These are phyloP conservation scores for Sminthurinus aureus DNA, from an alignment of 2,888 invertebrate genomes.

Conservation along the genomic window DNA sequence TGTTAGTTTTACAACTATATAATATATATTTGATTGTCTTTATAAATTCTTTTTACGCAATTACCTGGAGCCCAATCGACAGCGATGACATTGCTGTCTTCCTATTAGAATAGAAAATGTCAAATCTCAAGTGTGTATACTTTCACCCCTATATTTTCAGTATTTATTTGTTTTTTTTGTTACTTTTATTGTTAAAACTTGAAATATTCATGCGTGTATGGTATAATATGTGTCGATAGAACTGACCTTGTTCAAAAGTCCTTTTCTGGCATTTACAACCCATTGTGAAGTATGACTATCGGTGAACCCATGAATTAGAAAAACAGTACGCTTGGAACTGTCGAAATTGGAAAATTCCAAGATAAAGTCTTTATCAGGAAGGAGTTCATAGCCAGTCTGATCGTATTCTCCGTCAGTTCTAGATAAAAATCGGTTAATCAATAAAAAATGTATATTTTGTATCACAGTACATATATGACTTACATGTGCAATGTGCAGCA, in stretches of 20 bases:
- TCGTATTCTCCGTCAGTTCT: constrained; percentile 24
- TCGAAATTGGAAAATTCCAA: constrained; percentile 70
- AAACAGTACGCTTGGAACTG: constrained; percentile 67
- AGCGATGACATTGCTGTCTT: constrained; percentile 70
- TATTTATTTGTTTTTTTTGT: too few species aligned
- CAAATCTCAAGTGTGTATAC: neutral
- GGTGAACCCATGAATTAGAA: constrained; percentile 73
- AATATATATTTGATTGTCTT: too few species aligned
- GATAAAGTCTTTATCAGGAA: constrained; percentile 55
- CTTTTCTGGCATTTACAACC: constrained; percentile 69
- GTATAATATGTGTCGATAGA: too few species aligned
- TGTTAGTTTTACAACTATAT: too few species aligned
- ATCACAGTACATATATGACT: too few species aligned
- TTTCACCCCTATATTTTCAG: too few species aligned
- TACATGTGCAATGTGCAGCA: too few species aligned
- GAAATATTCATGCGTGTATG: too few species aligned
- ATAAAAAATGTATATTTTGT: too few species aligned
- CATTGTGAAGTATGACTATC: constrained; percentile 69
- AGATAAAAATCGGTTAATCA: neutral
- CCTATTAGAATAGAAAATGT: constrained; percentile 63
- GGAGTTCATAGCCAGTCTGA: constrained; percentile 49
- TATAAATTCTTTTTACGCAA: too few species aligned
- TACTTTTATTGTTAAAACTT: neutral
- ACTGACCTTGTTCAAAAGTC: too few species aligned
- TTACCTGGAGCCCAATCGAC: constrained; percentile 74